Conservation (phyloP, 2,797 vertebrate species). For the Ctenopoma multispine region DNA sequence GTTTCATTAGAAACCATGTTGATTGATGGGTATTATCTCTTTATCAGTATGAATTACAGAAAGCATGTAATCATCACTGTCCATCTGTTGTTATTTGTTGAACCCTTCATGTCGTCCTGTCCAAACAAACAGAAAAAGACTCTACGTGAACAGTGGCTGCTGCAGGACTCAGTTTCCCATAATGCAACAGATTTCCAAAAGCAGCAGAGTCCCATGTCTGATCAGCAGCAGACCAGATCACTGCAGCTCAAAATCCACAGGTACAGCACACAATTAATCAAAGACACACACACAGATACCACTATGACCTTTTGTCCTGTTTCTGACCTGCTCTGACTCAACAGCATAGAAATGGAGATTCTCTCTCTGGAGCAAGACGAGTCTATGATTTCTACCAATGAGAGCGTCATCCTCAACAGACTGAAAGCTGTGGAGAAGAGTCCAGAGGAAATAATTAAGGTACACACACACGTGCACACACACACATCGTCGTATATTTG, state of each 20-base stretch:
- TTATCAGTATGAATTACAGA: not conserved
- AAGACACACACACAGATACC: not conserved
- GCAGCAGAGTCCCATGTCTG: constrained; percentile 81
- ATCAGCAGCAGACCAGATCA: constrained; percentile 81
- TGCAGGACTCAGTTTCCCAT: constrained; percentile 83
- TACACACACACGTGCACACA: constrained; percentile 42
- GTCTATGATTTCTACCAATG: constrained; percentile 86
- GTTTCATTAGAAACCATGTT: not conserved
- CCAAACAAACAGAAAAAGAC: constrained; percentile 85
- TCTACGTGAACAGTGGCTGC: constrained; percentile 90
- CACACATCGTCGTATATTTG: not conserved
- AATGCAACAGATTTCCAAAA: constrained; percentile 74
- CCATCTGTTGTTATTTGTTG: constrained; percentile 8
- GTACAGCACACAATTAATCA: constrained; percentile 65
- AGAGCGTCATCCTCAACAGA: constrained; percentile 87
- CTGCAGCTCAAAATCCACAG: constrained; percentile 87
- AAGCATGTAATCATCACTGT: not conserved
- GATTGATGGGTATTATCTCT: constrained; percentile 5
- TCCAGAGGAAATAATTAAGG: constrained; percentile 89
- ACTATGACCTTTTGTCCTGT: not conserved
- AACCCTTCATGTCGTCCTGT: not conserved
- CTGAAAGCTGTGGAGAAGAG: constrained; percentile 88
- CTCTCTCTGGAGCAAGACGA: constrained; percentile 88
- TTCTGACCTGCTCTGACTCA: not conserved
- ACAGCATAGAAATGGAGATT: constrained; percentile 89